Percentiles rank a stretch among this genome's conserved stretches.
phyloP scores from a whole-genome alignment of 2,888 invertebrate genomes.

The Lacanobia wlatinum region DNA sequence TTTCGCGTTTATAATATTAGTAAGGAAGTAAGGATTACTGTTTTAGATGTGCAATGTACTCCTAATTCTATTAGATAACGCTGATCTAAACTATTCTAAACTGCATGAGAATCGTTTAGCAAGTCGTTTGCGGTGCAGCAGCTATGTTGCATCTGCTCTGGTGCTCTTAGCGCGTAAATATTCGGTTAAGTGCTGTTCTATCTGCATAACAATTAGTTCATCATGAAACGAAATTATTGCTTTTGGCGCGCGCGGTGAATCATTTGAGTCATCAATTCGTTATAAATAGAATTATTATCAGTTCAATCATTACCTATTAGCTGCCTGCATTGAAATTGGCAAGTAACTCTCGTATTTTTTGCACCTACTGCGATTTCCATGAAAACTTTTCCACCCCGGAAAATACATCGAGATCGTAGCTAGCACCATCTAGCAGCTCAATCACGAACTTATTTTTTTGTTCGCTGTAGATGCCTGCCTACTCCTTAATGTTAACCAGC shows the following conservation, averaged over 20 bases:
- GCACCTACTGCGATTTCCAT: background rate
- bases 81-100: background rate
- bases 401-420: background rate
- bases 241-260: constrained; percentile 1
- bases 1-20: too few species aligned
- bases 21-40: too few species aligned
- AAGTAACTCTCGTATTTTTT: background rate
- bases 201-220: constrained; percentile 16
- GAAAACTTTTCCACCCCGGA: background rate
- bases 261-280: constrained; percentile 7
- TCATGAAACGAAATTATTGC: constrained; percentile 8
- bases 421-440: constrained; percentile 31
- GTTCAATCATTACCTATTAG: background rate
- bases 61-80: background rate
- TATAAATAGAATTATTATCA: background rate
- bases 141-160: constrained; percentile 36
- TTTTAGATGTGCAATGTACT: background rate
- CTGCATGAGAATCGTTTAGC: constrained; percentile 12
- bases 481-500: background rate
- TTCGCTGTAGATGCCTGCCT: background rate
- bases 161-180: constrained; percentile 2
- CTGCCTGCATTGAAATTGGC: background rate
- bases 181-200: constrained; percentile 14
- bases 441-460: background rate
- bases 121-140: constrained; percentile 34